Conservation (phyloP, 2,113 vertebrate genomes). For the Perca schrenkii region DNA sequence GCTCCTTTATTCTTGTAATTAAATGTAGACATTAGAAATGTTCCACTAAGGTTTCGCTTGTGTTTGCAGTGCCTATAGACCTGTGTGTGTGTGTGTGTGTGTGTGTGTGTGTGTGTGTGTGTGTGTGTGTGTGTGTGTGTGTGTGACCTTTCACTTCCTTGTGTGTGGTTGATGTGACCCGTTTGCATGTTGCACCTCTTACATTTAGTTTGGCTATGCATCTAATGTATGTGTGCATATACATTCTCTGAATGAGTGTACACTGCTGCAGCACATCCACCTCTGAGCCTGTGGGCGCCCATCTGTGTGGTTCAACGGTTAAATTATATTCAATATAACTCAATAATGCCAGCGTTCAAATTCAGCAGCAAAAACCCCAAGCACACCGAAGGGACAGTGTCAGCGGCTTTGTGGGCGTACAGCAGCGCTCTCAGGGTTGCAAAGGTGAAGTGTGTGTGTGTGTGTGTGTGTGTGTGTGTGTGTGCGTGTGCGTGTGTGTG, state of each 20-base stretch:
- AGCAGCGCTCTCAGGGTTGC: constrained; percentile 5
- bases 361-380: constrained; percentile 10
- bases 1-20: background rate
- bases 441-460: constrained; percentile 8
- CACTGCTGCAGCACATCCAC: background rate
- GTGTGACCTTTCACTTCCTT: constrained; percentile 1
- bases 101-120: background rate
- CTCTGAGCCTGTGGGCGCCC: constrained; percentile 2
- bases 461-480: background rate
- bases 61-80: too few species aligned
- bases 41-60: too few species aligned
- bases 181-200: background rate
- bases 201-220: background rate
- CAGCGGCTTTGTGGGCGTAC: constrained; percentile 26
- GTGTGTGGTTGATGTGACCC: background rate
- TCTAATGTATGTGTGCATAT: background rate
- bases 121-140: background rate
- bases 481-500: background rate
- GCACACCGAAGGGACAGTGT: constrained; percentile 24
- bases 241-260: background rate
- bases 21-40: background rate
- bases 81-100: background rate
- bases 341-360: constrained; percentile 9
- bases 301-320: constrained; percentile 28
- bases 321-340: constrained; percentile 31